These are phyloP conservation scores for Microcebus murinus DNA, from an alignment of 2,113 vertebrate genomes.

Conservation along the genomic window DNA sequence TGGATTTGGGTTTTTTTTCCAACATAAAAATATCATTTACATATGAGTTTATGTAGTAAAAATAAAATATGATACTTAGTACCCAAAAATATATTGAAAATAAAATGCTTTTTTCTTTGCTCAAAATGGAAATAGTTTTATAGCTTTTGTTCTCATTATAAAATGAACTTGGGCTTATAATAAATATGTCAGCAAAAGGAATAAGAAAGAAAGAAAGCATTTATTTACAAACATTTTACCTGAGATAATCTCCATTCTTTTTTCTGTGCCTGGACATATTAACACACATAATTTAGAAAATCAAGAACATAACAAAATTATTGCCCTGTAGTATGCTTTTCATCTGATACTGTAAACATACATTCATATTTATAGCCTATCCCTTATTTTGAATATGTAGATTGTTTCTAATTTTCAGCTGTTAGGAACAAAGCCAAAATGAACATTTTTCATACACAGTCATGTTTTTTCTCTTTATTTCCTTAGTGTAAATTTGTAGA, in stretches of 20 bases:
- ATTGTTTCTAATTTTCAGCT: constrained; percentile 11
- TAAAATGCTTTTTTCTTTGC: not conserved
- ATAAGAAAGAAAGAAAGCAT: not conserved
- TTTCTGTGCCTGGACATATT: not conserved
- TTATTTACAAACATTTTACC: not conserved
- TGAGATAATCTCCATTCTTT: not conserved
- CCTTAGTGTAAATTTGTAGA: not conserved
- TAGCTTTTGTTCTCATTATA: not conserved
- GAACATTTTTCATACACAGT: not conserved
- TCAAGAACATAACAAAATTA: not conserved
- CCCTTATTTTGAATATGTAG: not conserved
- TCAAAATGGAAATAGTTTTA: constrained; percentile 21
- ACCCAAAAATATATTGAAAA: not conserved
- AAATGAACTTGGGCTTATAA: not conserved
- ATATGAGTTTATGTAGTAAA: not conserved
- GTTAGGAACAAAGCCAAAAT: not conserved
- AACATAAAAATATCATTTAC: not conserved
- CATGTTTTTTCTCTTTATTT: not conserved
- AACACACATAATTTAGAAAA: not conserved
- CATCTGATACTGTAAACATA: not conserved
- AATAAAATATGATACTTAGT: not conserved
- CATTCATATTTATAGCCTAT: not conserved
- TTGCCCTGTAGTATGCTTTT: constrained; percentile 1
- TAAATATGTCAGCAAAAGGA: constrained; percentile 6
- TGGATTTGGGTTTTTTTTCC: not conserved